A percentile compares a stretch with the other conserved stretches of the same genome.
Evolutionary conservation across 2,888 invertebrate genomes (phyloP).

Genomic region (Temnothorax unifasciatus): DNA sequence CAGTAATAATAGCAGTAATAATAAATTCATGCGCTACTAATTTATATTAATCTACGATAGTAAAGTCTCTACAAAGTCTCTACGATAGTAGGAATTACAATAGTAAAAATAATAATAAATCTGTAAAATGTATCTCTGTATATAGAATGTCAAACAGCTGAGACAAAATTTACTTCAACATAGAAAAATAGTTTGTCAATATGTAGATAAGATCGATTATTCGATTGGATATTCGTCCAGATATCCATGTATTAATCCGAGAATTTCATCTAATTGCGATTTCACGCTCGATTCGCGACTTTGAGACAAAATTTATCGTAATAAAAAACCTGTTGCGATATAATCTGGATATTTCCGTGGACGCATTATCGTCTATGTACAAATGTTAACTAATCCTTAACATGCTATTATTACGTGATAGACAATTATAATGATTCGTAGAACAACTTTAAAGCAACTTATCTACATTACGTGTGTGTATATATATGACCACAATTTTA

Average conservation of each 20-base stretch:
- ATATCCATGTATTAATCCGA: constrained; percentile 48
- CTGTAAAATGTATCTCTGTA: constrained; percentile 60
- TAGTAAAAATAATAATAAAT: constrained; percentile 63
- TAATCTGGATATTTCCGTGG: constrained; percentile 54
- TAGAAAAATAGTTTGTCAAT: constrained; percentile 73
- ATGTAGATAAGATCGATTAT: constrained; percentile 56
- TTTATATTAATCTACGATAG: constrained; percentile 34
- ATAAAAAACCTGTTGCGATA: constrained; percentile 56
- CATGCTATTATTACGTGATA: constrained; percentile 61
- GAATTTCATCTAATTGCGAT: constrained; percentile 63
- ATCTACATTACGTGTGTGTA: constrained; percentile 48
- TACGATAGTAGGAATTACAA: constrained; percentile 67
- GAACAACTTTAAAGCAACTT: constrained; percentile 66
- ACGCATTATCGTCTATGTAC: constrained; percentile 76
- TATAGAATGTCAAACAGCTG: constrained; percentile 63
- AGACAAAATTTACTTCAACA: constrained; percentile 63
- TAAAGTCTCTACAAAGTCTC: constrained; percentile 58
- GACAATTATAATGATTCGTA: constrained; percentile 56
- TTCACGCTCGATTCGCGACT: constrained; percentile 54
- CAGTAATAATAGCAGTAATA: constrained; percentile 41
- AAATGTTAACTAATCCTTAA: constrained; percentile 75
- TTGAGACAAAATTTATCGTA: constrained; percentile 62
- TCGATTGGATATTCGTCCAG: constrained; percentile 52
- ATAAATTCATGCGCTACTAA: constrained; percentile 46
- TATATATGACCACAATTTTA: constrained; percentile 61